phyloP scores from a whole-genome alignment of 2,113 vertebrate species.

The Scomber colias region DNA sequence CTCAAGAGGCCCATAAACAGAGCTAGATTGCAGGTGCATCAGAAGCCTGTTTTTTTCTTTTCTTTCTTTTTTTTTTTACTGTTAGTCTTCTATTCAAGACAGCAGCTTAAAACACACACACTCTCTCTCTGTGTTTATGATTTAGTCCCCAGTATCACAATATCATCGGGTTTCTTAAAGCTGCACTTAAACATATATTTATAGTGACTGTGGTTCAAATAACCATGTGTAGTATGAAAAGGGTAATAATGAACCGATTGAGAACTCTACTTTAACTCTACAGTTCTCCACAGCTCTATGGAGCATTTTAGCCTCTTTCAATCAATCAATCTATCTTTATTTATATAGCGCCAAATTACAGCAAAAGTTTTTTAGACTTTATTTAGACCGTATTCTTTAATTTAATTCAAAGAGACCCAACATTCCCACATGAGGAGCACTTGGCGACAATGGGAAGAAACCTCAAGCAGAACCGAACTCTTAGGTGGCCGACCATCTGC shows the following conservation, averaged over 20 bases:
- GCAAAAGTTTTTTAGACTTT: no score
- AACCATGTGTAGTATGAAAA: background rate
- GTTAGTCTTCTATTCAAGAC: background rate
- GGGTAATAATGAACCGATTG: background rate
- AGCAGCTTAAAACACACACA: background rate
- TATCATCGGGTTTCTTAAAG: background rate
- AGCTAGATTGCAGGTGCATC: background rate
- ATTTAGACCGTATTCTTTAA: no score
- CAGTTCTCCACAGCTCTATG: no score
- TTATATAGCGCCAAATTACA: no score
- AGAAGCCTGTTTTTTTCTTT: background rate
- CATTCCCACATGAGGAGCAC: no score
- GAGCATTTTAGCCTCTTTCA: no score
- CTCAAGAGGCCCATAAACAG: conserved; percentile 26
- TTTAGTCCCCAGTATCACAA: background rate
- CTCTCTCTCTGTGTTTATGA: background rate
- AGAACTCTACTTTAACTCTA: background rate
- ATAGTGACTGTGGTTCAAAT: background rate
- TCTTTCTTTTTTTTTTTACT: background rate
- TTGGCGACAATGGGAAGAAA: no score
- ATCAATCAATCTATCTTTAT: no score
- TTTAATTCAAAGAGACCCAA: no score
- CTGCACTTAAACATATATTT: background rate
- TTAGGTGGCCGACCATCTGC: no score
- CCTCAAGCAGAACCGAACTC: no score